Base-by-base conservation (phyloP, 2,797 vertebrate genomes). In the Forpus xanthops region DNA sequence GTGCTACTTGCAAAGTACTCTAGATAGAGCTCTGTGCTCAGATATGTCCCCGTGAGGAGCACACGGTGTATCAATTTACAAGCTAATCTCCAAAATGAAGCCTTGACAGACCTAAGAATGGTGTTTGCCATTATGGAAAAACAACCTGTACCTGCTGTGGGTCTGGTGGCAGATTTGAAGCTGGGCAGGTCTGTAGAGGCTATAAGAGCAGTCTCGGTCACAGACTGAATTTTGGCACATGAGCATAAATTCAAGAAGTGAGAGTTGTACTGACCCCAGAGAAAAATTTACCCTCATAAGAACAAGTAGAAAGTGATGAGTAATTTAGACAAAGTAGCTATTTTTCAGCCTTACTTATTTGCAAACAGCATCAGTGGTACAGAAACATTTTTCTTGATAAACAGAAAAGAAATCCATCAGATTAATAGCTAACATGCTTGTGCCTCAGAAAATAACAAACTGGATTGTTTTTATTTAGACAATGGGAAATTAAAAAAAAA, bases 21-120 rank as follows among this genome's bases (percentile, higher is more conserved):
- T 41, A 25, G 14, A 31, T 11, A 17, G 35, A 81, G 14, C 9
- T 37, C 49, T 72, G 9, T 10, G 39, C 21, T 78, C 30, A 9
- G 18, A 71, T 21, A 13, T 9, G 11, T 30, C 33, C 28, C 6
- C 28, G 17, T 49, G 66, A 81, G 65, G 31, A 72, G 20, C 21
- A 45, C 4, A n/a, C 33, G 7, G 3, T 49, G 2, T 35, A 21
- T 28, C 74, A 58, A 4, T 21, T 14, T 24, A 1, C 1, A 0
- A 55, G 31, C 56, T 44, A 56, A 6, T 15, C 47, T 55, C 27
- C n/a, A 49, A 35, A 8, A 19, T 1, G 2, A 61, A 78, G 30
- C n/a, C 33, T 44, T 37, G n/a, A 33, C 30, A 72, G 66, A 53
- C 6, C 9, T 15, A 23, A 24, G 14, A 84, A 49, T 0, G 25